Evolutionary conservation across 2,113 vertebrate genomes (phyloP).

Genomic region (Cygnus atratus): DNA sequence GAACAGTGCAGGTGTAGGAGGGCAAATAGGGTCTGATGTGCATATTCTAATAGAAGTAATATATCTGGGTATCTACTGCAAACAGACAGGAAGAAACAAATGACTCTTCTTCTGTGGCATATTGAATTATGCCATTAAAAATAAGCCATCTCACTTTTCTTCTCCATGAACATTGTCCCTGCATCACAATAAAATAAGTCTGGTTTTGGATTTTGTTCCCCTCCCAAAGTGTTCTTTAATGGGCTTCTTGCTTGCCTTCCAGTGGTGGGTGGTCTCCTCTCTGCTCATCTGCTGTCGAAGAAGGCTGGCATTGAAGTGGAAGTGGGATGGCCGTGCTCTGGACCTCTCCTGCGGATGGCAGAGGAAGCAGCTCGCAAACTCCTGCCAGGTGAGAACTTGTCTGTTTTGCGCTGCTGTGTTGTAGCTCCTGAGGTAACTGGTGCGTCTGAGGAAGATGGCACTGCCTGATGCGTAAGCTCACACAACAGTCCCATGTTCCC

Average conservation of each 20-base stretch:
- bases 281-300: constrained; percentile 91
- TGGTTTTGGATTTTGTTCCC: not conserved
- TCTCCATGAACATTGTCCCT: not conserved
- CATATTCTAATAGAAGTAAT: not conserved
- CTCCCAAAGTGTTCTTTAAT: fast-evolving
- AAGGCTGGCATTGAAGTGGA: constrained; percentile 88
- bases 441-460: not conserved
- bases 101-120: not conserved
- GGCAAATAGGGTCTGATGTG: not conserved
- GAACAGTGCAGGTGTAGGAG: not conserved
- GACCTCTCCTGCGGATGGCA: constrained; percentile 94
- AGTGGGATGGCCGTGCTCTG: constrained; percentile 92
- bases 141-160: not conserved
- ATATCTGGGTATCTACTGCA: not conserved
- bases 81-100: not conserved
- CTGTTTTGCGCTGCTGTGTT: not conserved
- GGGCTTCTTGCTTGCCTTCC: not conserved
- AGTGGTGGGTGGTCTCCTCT: constrained; percentile 97
- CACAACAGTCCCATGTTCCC: not conserved
- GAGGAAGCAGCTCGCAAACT: constrained; percentile 94
- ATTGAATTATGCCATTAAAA: not conserved
- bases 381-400: constrained; percentile 84
- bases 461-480: not conserved
- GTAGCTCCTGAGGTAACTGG: not conserved
- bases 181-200: not conserved